Base-by-base conservation (phyloP, 2,888 invertebrate genomes). In the Podabrus alpinus region DNA sequence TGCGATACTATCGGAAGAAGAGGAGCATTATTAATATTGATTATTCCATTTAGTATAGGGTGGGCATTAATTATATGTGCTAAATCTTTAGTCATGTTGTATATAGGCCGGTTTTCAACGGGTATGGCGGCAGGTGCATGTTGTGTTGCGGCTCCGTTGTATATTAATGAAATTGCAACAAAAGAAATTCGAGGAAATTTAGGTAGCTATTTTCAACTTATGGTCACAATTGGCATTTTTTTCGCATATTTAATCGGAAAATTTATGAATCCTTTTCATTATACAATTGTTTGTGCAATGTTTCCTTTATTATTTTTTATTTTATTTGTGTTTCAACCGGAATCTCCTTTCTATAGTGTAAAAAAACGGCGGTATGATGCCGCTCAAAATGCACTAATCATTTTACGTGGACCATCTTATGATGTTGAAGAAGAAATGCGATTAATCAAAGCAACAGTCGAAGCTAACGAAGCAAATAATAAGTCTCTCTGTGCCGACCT, bases 121-220 rank as follows among this genome's bases (percentile, higher is more conserved):
- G 96, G 95, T 19, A 85, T 94, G 66, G 92, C 94, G 15, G 92
- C 92, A 24, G 96, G 96, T 16, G 94, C 95, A 1, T 94, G 94
- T 83, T 95, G 95, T 82, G 92, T 95, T 16, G 93, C 94, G 0
- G 94, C 94, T 0, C 97, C 97, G 0, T 91, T 96, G 77, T 96
- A 95, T 84, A 94, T 93, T 5, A 93, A 92, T 61, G 98, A 98
- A 89, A 95, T 96, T 66, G 92, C 96, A 0, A 93, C 96, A 80
- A 94, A 93, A 81, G 91, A 93, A 21, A 92, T 96, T 80, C 90
- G 97, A 72, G 97, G 97, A 0, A 91, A 92, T 0, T 87, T 97
- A 0, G 97, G 97, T 3, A 94, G 95, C 68, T 95, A 93, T 83
- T 96, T 96, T 85, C 97, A 97, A 85, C 87, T 98, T 45, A 93